phyloP scores from a whole-genome alignment of 2,797 vertebrate genomes.

The Lates japonicus region DNA sequence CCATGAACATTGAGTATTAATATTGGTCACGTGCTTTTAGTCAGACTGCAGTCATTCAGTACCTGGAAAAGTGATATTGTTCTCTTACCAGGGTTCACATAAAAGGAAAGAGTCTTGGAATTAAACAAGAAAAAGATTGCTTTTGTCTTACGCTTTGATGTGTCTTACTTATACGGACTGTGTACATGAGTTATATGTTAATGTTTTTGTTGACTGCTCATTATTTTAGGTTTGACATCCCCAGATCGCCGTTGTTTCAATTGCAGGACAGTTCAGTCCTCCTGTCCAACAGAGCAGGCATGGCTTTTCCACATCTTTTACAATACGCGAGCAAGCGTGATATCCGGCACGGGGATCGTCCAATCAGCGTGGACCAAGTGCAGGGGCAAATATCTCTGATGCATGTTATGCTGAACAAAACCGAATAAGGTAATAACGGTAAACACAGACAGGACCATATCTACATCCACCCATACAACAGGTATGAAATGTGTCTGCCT shows the following conservation, averaged over 20 bases:
- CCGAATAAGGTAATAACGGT: neutral
- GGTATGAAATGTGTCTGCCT: constrained; percentile 47
- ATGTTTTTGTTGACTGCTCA: neutral
- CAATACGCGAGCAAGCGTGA: constrained; percentile 5
- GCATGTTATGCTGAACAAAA: constrained; percentile 33
- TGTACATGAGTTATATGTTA: neutral
- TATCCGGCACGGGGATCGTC: constrained; percentile 45
- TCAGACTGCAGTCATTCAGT: neutral
- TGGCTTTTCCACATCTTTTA: neutral
- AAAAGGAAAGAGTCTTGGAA: neutral
- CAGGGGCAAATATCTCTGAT: constrained; percentile 67
- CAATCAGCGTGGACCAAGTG: constrained; percentile 74
- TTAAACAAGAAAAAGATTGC: neutral
- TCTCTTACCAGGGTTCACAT: neutral
- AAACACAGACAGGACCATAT: neutral
- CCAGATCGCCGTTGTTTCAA: neutral
- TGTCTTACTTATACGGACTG: neutral
- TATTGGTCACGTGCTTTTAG: neutral
- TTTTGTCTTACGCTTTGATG: neutral
- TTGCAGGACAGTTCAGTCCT: constrained; percentile 2
- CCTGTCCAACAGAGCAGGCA: constrained; percentile 4
- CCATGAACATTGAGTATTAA: neutral
- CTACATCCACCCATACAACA: constrained; percentile 12
- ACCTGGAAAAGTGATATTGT: neutral
- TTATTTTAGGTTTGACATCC: neutral